A percentile compares a stretch with the other conserved stretches of the same genome.
phyloP scores from a whole-genome alignment of 2,888 invertebrate genomes.

The Cephus spinipes region DNA sequence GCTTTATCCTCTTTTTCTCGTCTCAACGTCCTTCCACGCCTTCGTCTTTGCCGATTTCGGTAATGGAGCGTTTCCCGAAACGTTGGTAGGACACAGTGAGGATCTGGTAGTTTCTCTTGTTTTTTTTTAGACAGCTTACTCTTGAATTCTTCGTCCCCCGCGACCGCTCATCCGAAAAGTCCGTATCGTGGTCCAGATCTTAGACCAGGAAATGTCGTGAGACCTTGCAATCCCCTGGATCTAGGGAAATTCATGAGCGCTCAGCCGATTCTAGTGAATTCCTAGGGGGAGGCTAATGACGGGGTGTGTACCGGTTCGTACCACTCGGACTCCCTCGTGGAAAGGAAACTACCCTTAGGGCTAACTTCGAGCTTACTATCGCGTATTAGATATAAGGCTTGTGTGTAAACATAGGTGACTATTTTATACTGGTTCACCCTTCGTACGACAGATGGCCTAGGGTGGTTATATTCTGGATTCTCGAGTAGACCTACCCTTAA shows the following conservation, averaged over 20 bases:
- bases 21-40: background rate
- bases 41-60: background rate
- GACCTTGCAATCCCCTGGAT: background rate
- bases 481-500: background rate
- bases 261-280: background rate
- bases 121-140: background rate
- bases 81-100: background rate
- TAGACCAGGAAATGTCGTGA: background rate
- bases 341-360: background rate
- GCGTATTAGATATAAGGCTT: background rate
- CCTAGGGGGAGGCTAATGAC: background rate
- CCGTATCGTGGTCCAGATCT: background rate
- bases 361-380: background rate
- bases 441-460: slow-evolving; percentile 40
- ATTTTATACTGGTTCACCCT: slow-evolving; percentile 32
- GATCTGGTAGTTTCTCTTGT: background rate
- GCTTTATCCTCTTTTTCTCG: background rate
- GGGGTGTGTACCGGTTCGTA: background rate
- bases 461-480: slow-evolving; percentile 32
- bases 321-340: background rate
- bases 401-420: background rate
- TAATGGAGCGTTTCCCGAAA: background rate
- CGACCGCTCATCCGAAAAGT: background rate
- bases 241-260: background rate
- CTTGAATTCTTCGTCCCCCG: background rate